These are phyloP conservation scores for Chrosomus eos DNA, from an alignment of 2,797 vertebrate species.

Conservation along the genomic window DNA sequence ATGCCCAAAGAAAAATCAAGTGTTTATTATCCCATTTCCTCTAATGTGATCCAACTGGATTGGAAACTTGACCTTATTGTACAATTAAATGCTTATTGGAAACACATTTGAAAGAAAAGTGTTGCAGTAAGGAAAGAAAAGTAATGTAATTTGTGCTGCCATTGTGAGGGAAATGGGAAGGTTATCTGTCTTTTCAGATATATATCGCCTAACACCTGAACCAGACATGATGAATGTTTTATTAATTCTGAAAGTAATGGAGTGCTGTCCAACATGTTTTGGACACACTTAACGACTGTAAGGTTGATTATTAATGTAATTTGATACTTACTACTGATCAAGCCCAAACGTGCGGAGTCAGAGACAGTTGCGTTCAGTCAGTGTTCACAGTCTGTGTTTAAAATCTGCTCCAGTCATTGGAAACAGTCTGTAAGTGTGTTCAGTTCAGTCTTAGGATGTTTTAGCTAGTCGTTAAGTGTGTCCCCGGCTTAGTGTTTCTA, in stretches of 20 bases:
- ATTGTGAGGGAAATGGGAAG: slow-evolving; percentile 12
- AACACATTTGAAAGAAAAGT: slow-evolving; percentile 27
- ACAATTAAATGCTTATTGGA: slow-evolving; percentile 24
- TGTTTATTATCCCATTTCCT: slow-evolving; percentile 46
- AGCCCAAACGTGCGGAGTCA: too few species aligned
- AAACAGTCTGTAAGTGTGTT: too few species aligned
- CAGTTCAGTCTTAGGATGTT: too few species aligned
- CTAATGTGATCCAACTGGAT: slow-evolving; percentile 44
- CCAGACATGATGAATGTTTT: slow-evolving; percentile 41
- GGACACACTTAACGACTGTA: too few species aligned
- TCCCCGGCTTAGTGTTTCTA: too few species aligned
- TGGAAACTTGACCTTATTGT: slow-evolving; percentile 33
- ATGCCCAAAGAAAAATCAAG: slow-evolving; percentile 41
- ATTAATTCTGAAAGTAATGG: slow-evolving; percentile 16
- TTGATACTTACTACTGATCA: too few species aligned
- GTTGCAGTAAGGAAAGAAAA: neutral
- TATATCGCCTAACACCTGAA: slow-evolving; percentile 35
- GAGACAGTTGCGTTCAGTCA: too few species aligned
- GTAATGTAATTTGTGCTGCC: neutral
- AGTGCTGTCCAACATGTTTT: neutral
- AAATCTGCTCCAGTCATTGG: too few species aligned
- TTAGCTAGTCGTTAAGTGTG: too few species aligned
- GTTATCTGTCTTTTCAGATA: slow-evolving; percentile 48
- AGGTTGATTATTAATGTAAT: too few species aligned
- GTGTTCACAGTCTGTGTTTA: too few species aligned